phyloP scores from a whole-genome alignment of 2,888 invertebrate genomes.

The Ormyrus nitidulus region DNA sequence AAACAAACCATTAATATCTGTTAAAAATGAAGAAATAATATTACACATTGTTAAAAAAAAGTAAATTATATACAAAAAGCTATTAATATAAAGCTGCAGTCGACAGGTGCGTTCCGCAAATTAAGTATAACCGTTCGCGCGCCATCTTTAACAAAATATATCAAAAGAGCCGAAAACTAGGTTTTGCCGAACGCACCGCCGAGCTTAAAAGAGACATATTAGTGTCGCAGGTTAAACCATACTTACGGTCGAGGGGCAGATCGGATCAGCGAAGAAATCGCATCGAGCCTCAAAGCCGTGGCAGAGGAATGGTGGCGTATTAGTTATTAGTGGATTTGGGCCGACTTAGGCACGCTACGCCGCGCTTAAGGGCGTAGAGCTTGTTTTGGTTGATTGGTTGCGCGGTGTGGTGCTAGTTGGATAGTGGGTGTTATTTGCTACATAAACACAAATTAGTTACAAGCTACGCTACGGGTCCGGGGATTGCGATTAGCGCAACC shows the following conservation, averaged over 20 bases:
- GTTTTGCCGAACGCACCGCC: neutral
- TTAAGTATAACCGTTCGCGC: neutral
- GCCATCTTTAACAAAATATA: neutral
- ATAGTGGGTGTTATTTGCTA: conserved; percentile 72
- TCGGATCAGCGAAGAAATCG: conserved; percentile 63
- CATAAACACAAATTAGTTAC: conserved; percentile 75
- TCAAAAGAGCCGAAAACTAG: neutral
- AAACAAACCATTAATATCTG: conserved; percentile 12
- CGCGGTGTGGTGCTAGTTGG: conserved; percentile 63
- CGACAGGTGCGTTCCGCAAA: neutral
- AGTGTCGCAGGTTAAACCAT: conserved; percentile 56
- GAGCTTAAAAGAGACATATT: neutral
- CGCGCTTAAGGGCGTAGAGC: conserved; percentile 34
- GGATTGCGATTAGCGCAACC: conserved; percentile 57
- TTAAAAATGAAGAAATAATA: conserved; percentile 13
- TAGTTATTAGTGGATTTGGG: conserved; percentile 74
- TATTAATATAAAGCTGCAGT: conserved; percentile 15
- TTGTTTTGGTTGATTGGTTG: conserved; percentile 20
- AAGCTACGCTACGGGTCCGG: conserved; percentile 61
- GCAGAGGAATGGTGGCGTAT: conserved; percentile 64
- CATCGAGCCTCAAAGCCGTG: conserved; percentile 71
- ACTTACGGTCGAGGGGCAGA: conserved; percentile 68
- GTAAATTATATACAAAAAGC: conserved; percentile 14
- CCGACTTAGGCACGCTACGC: conserved; percentile 63
- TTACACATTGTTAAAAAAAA: conserved; percentile 2